Conservation (phyloP, 2,888 invertebrate species). For the Eupithecia dodoneata region DNA sequence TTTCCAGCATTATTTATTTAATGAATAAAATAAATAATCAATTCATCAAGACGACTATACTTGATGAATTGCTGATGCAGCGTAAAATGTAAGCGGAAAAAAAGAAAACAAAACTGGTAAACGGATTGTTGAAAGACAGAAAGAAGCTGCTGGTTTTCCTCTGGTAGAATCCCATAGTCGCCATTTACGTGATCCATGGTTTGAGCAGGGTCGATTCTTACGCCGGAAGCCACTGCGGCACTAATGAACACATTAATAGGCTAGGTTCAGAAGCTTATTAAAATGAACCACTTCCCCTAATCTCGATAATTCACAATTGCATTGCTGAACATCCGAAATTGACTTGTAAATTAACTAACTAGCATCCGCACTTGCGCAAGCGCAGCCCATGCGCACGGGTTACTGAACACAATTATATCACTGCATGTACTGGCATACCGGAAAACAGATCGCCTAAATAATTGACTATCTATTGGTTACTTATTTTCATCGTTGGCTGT, state of each 20-base stretch:
- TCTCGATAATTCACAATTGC: not conserved
- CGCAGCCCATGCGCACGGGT: slow-evolving; percentile 16
- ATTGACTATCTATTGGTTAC: not conserved
- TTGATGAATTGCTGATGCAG: no score
- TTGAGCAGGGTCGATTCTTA: not conserved
- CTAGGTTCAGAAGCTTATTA: not conserved
- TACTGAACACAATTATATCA: slow-evolving; percentile 30
- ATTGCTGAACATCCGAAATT: slow-evolving; percentile 26
- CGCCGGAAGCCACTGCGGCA: not conserved
- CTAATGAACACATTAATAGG: not conserved
- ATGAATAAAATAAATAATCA: no score
- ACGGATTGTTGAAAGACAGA: no score
- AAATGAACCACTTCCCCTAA: not conserved
- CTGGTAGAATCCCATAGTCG: no score
- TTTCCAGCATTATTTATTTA: no score
- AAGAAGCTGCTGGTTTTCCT: no score
- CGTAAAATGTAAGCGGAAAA: no score
- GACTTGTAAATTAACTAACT: slow-evolving; percentile 11
- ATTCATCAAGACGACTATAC: no score
- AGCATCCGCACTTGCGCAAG: slow-evolving; percentile 11
- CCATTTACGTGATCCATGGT: no score
- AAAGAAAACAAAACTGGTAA: no score
- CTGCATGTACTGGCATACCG: not conserved
- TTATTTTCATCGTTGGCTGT: not conserved
- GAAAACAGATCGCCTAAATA: not conserved